Evolutionary conservation across 2,797 vertebrate genomes (phyloP).

Genomic region (Hafferia zeledoni): DNA sequence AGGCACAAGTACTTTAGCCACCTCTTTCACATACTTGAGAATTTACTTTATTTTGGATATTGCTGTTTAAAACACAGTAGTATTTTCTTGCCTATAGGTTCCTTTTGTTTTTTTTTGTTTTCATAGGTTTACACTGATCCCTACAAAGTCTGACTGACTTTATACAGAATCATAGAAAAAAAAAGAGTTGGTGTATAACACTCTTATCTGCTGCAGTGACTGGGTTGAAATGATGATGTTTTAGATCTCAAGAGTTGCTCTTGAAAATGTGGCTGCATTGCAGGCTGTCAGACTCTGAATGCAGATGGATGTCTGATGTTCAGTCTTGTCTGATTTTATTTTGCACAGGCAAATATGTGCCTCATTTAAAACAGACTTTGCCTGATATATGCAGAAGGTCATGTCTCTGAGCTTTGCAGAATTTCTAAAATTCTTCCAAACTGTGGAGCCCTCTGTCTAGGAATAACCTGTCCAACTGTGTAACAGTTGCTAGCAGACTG

Average conservation of each 20-base stretch:
- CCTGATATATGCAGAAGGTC: background rate
- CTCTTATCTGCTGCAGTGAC: background rate
- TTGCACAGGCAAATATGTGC: background rate
- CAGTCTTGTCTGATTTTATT: background rate
- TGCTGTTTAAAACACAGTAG: background rate
- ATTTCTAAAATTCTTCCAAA: background rate
- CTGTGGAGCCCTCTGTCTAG: background rate
- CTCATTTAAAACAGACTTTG: background rate
- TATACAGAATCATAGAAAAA: background rate
- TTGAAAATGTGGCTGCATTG: background rate
- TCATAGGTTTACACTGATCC: background rate
- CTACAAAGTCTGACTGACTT: background rate
- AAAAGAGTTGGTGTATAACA: background rate
- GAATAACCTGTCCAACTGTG: background rate
- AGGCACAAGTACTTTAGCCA: background rate
- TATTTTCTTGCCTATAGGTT: background rate
- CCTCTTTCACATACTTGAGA: background rate
- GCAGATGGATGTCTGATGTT: background rate
- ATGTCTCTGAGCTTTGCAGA: background rate
- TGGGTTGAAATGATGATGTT: background rate
- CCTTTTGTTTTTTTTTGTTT: background rate
- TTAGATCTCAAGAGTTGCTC: background rate
- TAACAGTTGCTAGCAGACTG: background rate
- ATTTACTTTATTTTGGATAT: background rate
- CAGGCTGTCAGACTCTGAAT: background rate